phyloP scores from a whole-genome alignment of 2,797 vertebrate species.

The Coregonus suidteri region DNA sequence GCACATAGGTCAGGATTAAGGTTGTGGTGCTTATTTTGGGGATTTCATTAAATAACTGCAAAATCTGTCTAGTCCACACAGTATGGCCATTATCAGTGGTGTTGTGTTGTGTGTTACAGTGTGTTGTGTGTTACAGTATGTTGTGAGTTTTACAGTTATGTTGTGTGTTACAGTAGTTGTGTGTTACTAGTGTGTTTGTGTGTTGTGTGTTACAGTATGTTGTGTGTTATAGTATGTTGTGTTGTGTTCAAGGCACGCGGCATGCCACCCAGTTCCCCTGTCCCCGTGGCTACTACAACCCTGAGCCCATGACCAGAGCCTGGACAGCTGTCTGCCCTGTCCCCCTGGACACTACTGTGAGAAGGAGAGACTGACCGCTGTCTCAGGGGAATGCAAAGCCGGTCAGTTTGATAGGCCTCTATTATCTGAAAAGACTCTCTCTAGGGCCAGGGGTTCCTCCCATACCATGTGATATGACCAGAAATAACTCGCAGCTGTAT shows the following conservation, averaged over 20 bases:
- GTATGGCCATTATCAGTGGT: not conserved
- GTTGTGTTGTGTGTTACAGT: not conserved
- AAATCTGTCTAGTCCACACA: not conserved
- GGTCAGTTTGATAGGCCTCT: slow-evolving; percentile 71
- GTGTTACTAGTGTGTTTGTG: no score
- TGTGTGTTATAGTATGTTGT: no score
- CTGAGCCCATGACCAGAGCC: slow-evolving; percentile 89
- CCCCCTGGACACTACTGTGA: slow-evolving; percentile 90
- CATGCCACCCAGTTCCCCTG: slow-evolving; percentile 89
- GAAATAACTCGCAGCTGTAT: no score
- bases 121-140: no score
- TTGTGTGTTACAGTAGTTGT: no score
- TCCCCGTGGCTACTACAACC: slow-evolving; percentile 94
- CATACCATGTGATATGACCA: slow-evolving; percentile 9
- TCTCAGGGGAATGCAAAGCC: slow-evolving; percentile 88
- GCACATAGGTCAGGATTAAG: no score
- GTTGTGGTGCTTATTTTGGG: no score
- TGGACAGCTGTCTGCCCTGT: slow-evolving; percentile 95
- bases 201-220: not conserved
- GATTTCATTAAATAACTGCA: no score
- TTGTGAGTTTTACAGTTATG: no score
- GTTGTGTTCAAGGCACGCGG: slow-evolving; percentile 79
- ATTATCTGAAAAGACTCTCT: not conserved
- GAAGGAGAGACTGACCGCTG: slow-evolving; percentile 83
- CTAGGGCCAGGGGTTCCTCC: not conserved